A percentile compares a stretch with the other conserved stretches of the same genome.
Conservation (phyloP, 2,113 vertebrate species). For the Engystomops pustulosus region DNA sequence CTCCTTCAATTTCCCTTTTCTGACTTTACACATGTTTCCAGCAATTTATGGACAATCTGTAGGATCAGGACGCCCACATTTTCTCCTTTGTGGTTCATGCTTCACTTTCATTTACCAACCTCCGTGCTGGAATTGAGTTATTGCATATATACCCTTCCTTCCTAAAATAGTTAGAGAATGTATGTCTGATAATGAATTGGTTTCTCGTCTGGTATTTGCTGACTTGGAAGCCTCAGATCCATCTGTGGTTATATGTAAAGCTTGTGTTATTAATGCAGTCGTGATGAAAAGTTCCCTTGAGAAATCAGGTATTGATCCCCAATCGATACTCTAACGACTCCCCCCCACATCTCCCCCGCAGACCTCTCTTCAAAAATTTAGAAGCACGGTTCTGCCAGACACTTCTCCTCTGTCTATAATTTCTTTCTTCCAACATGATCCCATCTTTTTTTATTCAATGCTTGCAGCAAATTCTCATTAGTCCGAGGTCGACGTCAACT, state of each 20-base stretch:
- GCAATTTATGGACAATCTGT: not conserved
- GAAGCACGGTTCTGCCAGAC: not conserved
- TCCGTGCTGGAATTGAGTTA: not conserved
- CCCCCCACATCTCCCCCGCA: not conserved
- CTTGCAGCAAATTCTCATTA: not conserved
- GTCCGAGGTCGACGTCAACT: not conserved
- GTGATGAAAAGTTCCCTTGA: constrained; percentile 32
- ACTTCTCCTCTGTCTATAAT: constrained; percentile 5
- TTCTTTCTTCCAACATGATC: not conserved
- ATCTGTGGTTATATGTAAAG: constrained; percentile 4
- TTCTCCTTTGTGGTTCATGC: not conserved
- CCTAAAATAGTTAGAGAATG: constrained; percentile 21
- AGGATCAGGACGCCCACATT: not conserved
- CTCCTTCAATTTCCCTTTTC: not conserved
- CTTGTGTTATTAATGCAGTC: constrained; percentile 34
- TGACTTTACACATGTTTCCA: not conserved
- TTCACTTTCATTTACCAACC: not conserved
- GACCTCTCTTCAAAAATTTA: constrained; percentile 20
- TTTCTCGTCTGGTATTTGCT: constrained; percentile 35
- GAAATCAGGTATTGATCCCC: constrained; percentile 44
- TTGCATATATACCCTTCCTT: not conserved
- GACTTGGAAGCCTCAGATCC: constrained; percentile 36
- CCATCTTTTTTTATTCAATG: not conserved
- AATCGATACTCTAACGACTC: constrained; percentile 33
- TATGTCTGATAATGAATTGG: constrained; percentile 34